Base-by-base conservation (phyloP, 2,888 invertebrate species). In the Campoletis raptor region DNA sequence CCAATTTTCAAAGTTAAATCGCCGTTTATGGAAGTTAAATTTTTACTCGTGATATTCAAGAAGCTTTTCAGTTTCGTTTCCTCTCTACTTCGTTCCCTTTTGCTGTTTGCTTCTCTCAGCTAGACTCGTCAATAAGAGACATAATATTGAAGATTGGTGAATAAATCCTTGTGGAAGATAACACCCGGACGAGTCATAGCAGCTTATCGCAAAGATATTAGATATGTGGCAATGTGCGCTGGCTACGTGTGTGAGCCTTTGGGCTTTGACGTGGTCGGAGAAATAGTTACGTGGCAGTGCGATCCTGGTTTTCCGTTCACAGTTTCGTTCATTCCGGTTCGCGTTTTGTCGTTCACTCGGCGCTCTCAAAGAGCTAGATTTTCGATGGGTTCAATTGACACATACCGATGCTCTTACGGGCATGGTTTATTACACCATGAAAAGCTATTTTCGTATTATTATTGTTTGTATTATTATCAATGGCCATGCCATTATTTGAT, bases 231-330 rank as follows among this genome's bases (percentile, higher is more conserved):
- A 36, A 76, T 76, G 30, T 64, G 64, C 12, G 12, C 5, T 30
- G 30, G 30, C n/a, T 64, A 45, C 21, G 21, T 30, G 21, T 30
- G 30, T 30, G 12, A 45, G 52, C 42, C 61, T 8, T 57, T 57
- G 7, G 15, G 30, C 76, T 76, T 61, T 64, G 80, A 72, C 40
- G 72, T 45, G 72, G 37, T 64, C 64, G 42, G 24, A 61, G 45
- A 72, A 36, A 70, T 42, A 66, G 48, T 73, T 40, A 18, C 57
- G 40, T 57, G 6, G 52, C n/a, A n/a, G n/a, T 54, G 45, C 36
- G 61, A 61, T 70, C 61, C 48, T 52, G 72, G 66, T 48, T 84
- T 84, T 76, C 70, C 64, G 74, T 70, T 78, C 48, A 67, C 70
- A 36, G 8, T 67, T 78, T 73, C 69, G 36, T 79, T 69, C 57